phyloP scores from a whole-genome alignment of 1,140 invertebrate species.

The Apis dorsata region DNA sequence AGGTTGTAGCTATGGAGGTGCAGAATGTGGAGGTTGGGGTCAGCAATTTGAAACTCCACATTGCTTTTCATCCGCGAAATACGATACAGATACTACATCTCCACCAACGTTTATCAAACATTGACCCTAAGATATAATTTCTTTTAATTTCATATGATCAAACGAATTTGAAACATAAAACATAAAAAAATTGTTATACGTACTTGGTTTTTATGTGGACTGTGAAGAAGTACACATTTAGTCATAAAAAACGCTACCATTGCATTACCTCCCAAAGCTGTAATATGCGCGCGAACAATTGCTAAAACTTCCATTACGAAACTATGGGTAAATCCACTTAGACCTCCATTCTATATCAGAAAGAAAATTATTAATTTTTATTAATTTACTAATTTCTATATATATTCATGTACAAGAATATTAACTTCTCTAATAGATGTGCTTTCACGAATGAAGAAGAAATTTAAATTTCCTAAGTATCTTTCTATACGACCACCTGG shows the following conservation, averaged over 20 bases:
- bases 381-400: background rate
- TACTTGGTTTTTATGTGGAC: constrained; percentile 98
- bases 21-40: constrained; percentile 77
- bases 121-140: constrained; percentile 85
- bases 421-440: constrained; percentile 93
- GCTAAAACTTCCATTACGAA: constrained; percentile 95
- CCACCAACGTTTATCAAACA: constrained; percentile 97
- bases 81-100: constrained; percentile 91
- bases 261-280: constrained; percentile 96
- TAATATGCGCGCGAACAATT: constrained; percentile 94
- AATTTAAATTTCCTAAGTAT: constrained; percentile 95
- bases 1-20: constrained; percentile 71
- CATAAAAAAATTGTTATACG: constrained; percentile 53
- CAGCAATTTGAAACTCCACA: constrained; percentile 71
- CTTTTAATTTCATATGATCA: background rate
- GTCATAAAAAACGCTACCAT: constrained; percentile 96
- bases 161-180: background rate
- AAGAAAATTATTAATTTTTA: constrained; percentile 19
- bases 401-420: background rate
- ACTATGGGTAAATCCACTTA: constrained; percentile 95
- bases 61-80: constrained; percentile 77
- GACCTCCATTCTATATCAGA: constrained; percentile 86
- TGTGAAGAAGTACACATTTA: constrained; percentile 93
- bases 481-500: constrained; percentile 90
- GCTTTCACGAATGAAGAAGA: constrained; percentile 97